Evolutionary conservation across 2,113 vertebrate species (phyloP).

Genomic region (Mobula hypostoma): DNA sequence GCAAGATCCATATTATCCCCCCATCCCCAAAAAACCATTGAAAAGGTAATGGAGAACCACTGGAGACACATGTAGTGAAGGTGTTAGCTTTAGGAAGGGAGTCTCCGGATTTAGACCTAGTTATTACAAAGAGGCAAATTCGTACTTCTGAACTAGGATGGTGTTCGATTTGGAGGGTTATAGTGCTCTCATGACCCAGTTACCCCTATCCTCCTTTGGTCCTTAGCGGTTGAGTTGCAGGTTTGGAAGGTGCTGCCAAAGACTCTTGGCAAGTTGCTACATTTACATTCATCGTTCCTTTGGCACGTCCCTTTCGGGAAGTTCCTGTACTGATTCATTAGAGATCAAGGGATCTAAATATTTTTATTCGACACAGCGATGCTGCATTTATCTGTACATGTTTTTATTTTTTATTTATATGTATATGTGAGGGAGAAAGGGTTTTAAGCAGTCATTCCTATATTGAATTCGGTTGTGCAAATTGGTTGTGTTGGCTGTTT

Average conservation of each 20-base stretch:
- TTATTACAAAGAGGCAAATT: background rate
- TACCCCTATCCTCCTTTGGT: background rate
- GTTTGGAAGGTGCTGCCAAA: background rate
- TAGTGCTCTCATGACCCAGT: background rate
- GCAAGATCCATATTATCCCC: background rate
- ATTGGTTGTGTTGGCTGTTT: background rate
- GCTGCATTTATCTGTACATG: background rate
- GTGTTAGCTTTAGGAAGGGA: background rate
- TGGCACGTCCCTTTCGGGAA: background rate
- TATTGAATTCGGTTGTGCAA: background rate
- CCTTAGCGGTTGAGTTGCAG: too few relatives aligned
- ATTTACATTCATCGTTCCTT: background rate
- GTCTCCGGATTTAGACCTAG: background rate
- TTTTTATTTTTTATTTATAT: slow-evolving; percentile 11
- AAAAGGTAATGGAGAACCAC: background rate
- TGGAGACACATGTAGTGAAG: background rate
- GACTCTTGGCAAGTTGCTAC: background rate
- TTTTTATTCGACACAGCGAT: background rate
- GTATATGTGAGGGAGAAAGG: background rate
- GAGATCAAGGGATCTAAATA: background rate
- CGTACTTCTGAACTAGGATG: background rate
- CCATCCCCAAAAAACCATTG: background rate
- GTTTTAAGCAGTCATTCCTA: background rate
- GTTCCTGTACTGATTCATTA: background rate
- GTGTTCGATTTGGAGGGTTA: background rate